These are phyloP conservation scores for Drosophila ambigua DNA, from an alignment of 1,140 invertebrate genomes.

Conservation along the genomic window DNA sequence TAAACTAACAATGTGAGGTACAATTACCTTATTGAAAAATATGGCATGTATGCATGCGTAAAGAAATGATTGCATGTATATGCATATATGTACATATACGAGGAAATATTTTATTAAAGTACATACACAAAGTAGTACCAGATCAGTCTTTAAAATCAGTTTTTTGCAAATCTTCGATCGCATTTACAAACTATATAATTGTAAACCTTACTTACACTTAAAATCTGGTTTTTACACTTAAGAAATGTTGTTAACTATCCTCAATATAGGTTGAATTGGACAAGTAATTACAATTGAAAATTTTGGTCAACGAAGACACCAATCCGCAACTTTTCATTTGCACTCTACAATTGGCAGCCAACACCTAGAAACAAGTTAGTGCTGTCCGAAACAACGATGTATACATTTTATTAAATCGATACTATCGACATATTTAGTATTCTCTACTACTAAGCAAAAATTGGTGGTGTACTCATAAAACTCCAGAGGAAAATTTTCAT, in stretches of 20 bases:
- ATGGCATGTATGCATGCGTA: constrained; percentile 13
- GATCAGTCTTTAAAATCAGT: constrained; percentile 27
- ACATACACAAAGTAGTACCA: constrained; percentile 51
- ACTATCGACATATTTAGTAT: background rate
- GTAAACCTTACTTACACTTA: constrained; percentile 49
- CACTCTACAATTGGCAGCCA: constrained; percentile 78
- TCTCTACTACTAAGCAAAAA: too few relatives aligned
- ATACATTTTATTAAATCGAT: constrained; percentile 8
- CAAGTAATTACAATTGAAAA: constrained; percentile 43
- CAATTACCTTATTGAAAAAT: background rate
- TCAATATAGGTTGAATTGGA: constrained; percentile 41
- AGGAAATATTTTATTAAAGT: constrained; percentile 41
- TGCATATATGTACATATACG: constrained; percentile 28
- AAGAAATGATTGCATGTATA: constrained; percentile 18
- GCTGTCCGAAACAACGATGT: constrained; percentile 56
- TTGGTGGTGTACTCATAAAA: too few relatives aligned
- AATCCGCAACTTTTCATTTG: constrained; percentile 69
- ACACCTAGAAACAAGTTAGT: constrained; percentile 66
- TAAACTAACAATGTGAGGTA: background rate
- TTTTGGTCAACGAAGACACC: constrained; percentile 47
- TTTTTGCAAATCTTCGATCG: constrained; percentile 18
- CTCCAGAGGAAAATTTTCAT: too few relatives aligned
- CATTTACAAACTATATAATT: constrained; percentile 8
- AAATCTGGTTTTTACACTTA: background rate
- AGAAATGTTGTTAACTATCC: too few relatives aligned